Conservation (phyloP, 2,113 vertebrate genomes). For the Onychorhynchus coronatus region DNA sequence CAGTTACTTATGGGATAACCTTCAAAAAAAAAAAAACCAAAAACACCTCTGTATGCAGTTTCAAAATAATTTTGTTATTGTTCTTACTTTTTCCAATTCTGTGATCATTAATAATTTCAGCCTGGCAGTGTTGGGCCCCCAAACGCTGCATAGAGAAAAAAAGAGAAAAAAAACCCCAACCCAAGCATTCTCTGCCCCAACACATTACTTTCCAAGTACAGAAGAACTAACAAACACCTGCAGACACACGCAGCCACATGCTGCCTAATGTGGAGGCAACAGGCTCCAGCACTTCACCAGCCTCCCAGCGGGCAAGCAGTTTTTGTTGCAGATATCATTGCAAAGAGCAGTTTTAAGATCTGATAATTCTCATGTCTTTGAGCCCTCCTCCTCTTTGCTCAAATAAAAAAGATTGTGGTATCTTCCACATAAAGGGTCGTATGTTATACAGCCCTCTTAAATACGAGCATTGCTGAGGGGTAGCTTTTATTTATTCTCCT, state of each 20-base stretch:
- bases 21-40: background rate
- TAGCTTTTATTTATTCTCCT: background rate
- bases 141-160: background rate
- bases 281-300: background rate
- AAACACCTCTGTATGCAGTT: background rate
- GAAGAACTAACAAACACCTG: accelerated
- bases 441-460: background rate
- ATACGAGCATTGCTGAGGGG: background rate
- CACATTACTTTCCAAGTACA: background rate
- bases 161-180: background rate
- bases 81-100: background rate
- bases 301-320: accelerated
- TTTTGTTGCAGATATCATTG: background rate
- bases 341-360: background rate
- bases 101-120: background rate
- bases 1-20: background rate
- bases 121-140: background rate
- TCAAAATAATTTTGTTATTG: background rate
- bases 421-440: background rate
- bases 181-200: background rate
- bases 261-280: background rate
- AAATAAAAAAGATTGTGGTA: background rate
- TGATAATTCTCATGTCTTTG: background rate
- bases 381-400: background rate
- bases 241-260: background rate